Evolutionary conservation across 1,140 invertebrate species (phyloP), one percentile per base, ranked within the genome.

Genomic region (Ladona fulva): DNA sequence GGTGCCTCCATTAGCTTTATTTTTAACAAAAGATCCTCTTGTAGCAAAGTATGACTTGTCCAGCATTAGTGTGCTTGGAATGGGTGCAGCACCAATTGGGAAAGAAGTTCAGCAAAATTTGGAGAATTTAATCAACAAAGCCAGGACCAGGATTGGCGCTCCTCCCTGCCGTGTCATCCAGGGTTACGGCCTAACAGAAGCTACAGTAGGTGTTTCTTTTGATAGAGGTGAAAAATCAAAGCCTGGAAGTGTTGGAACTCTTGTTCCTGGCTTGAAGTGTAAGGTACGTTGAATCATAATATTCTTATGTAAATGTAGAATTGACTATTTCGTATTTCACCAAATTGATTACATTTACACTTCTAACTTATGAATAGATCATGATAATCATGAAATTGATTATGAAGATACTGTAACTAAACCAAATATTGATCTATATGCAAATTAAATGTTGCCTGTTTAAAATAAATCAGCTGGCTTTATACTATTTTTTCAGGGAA

Each of bases 171-270:
- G 14, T 66, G 52, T 66, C 3, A 16, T 16, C 8, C 91, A 92
- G 82, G 90, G 88, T 0, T 92, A 92, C 81, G 91, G 92, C 0
- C 87, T 93, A 82, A 92, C 91, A 6, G 92, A 93, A 83, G 87
- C 89, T 0, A 90, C 91, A 0, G 82, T 91, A 80, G 86, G 85
- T 3, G 82, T 84, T 8, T 78, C 83, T 66, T 75, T 82, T 7
- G 81, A 78, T 75, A 16, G 12, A 37, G 76, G 76, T 5, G 79
- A 78, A 44, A 83, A 83, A 5, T 6, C 3, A 14, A 89, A 89
- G 80, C 82, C 85, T 0, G 89, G 90, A 24, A 89, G 90, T 24
- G 89, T 90, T 29, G 91, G 91, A 5, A 86, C 85, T n/a, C 84
- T 91, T 1, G 87, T 89, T 1, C 85, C 87, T 10, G 90, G 89